phyloP scores from a whole-genome alignment of 2,797 vertebrate species.

The Diglossa cyanea region DNA sequence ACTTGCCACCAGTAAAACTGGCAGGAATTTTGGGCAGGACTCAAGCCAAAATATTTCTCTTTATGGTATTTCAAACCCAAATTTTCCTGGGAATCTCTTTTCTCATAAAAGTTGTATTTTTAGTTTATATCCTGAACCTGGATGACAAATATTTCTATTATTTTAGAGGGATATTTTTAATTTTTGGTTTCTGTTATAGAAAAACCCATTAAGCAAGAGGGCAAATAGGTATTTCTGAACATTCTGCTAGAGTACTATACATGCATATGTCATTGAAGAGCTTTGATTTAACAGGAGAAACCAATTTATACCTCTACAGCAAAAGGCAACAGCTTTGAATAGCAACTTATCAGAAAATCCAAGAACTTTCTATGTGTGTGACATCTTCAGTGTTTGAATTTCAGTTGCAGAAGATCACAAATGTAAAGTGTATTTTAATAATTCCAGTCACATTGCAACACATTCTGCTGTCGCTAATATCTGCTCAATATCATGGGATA shows the following conservation, averaged over 20 bases:
- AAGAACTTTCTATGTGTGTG: background rate
- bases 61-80: background rate
- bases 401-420: background rate
- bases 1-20: background rate
- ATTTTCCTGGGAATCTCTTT: background rate
- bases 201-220: background rate
- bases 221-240: background rate
- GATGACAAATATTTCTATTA: background rate
- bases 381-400: background rate
- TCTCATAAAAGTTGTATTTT: background rate
- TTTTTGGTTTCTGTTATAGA: background rate
- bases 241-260: background rate
- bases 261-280: background rate
- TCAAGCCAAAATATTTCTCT: background rate
- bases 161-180: background rate
- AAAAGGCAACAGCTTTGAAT: background rate
- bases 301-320: background rate
- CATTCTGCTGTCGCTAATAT: background rate
- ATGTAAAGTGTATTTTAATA: background rate
- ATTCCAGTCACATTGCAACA: background rate
- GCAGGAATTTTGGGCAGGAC: background rate
- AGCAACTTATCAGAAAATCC: background rate
- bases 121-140: background rate
- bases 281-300: background rate
- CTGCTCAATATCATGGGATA: background rate